Base-by-base conservation (phyloP, 2,888 invertebrate genomes). In the Fragum fragum region DNA sequence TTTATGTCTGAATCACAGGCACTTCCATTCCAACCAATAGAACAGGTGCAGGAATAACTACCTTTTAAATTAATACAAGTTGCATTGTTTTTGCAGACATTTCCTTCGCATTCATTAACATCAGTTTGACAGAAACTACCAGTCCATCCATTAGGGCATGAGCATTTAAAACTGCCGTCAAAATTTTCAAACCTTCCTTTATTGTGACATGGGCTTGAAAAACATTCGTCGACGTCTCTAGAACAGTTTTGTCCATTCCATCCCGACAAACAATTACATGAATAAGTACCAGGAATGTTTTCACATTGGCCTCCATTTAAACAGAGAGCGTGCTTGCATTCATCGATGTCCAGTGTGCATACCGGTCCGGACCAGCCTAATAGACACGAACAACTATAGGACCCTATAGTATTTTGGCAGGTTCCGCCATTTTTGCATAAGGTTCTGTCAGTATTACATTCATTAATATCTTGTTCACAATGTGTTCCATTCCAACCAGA, bases 401-500 rank as follows among this genome's bases (percentile, higher is more conserved):
- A 16, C 5, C 73, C 73, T 0, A 11, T 11, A 1, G 29, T 42
- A 28, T 73, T 73, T 1, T 1, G 0, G 18, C 73, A 73, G 0
- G 98, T 98, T 18, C 90, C 94, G 97, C 99, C 63, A 82, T 95
- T 94, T 61, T 79, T 91, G 91, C 79, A 91, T 0, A 86, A 97
- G 73, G 96, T 96, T 1, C 97, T 97, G 94, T 97, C 36, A 0
- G 28, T 21, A 1, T 6, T 16, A 73, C 73, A 73, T 47, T 73
- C 73, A 47, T 73, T n/a, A 7, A 73, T 18, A 26, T 73, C 73
- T 9, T 7, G n/a, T 9, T 21, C n/a, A 42, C 73, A 73, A 21
- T 47, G 5, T 0, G 26, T 1, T 1, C 73, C 63, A 11, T 26
- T 47, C 73, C 73, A 73, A n/a, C 63, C 73, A 1, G n/a, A 14